Percentiles rank a stretch among this genome's conserved stretches.
These are phyloP conservation scores for Catagonus wagneri DNA, from an alignment of 2,113 vertebrate genomes.

Conservation along the genomic window DNA sequence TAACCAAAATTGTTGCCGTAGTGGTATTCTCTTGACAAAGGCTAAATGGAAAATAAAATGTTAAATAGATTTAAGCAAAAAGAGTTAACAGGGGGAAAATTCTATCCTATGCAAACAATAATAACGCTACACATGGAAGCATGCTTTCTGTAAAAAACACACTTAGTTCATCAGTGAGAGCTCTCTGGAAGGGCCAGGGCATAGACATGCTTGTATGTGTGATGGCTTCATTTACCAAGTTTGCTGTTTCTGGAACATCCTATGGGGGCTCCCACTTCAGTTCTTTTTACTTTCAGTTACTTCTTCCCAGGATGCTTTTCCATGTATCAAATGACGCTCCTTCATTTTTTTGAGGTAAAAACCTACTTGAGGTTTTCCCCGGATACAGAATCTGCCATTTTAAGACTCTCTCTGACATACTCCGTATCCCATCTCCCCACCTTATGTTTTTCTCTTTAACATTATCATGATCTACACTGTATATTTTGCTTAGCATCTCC, in stretches of 20 bases:
- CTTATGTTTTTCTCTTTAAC: not conserved
- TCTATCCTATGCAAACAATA: not conserved
- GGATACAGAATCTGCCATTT: not conserved
- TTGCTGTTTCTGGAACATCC: not conserved
- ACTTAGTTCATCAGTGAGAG: not conserved
- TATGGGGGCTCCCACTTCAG: rapidly evolving
- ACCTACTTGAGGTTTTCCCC: not conserved
- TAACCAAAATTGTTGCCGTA: conserved; percentile 97
- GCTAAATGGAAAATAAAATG: conserved; percentile 86
- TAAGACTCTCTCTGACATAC: not conserved
- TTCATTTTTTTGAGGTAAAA: not conserved
- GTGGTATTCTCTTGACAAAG: conserved; percentile 95
- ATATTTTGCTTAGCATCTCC: not conserved
- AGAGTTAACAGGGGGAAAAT: not conserved
- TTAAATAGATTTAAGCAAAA: not conserved
- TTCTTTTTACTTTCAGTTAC: not conserved
- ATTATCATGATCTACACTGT: not conserved
- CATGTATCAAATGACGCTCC: not conserved
- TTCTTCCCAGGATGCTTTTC: not conserved
- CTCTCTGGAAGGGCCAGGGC: not conserved
- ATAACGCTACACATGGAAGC: not conserved
- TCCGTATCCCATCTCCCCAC: rapidly evolving
- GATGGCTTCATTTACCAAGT: not conserved
- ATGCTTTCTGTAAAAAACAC: not conserved
- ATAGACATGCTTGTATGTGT: not conserved